Conservation (phyloP, 2,113 vertebrate species). For the Pithys albifrons region DNA sequence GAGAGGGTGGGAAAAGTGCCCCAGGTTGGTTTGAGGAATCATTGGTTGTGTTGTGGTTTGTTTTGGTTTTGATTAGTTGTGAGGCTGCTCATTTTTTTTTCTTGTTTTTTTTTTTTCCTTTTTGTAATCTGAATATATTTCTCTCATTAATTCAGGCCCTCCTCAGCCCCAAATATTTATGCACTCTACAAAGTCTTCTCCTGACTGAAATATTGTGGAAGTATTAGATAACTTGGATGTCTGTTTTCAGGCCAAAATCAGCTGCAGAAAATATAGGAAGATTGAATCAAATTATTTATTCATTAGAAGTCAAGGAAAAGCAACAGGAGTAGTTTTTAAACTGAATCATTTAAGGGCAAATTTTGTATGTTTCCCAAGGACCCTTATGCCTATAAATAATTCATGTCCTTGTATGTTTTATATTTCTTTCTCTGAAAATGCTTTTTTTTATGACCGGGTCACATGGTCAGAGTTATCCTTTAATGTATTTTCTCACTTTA, state of each 20-base stretch:
- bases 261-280: neutral
- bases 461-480: slow-evolving; percentile 60
- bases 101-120: no score
- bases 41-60: fast-evolving
- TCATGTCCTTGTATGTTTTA: slow-evolving; percentile 61
- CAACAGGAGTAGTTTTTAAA: slow-evolving; percentile 54
- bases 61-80: neutral
- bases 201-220: neutral
- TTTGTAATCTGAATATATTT: neutral
- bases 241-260: slow-evolving; percentile 8
- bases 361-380: slow-evolving; percentile 53
- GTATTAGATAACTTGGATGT: neutral
- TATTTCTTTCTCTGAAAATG: slow-evolving; percentile 53
- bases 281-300: slow-evolving; percentile 56
- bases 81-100: neutral
- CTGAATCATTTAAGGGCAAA: slow-evolving; percentile 45
- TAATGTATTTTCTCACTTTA: slow-evolving; percentile 67
- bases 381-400: slow-evolving; percentile 70
- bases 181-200: neutral
- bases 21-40: neutral
- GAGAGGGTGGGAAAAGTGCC: neutral
- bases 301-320: slow-evolving; percentile 62
- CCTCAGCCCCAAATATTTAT: neutral
- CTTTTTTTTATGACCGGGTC: slow-evolving; percentile 65
- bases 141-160: neutral